phyloP scores from a whole-genome alignment of 2,888 invertebrate genomes.

The Synanthedon myopaeformis region DNA sequence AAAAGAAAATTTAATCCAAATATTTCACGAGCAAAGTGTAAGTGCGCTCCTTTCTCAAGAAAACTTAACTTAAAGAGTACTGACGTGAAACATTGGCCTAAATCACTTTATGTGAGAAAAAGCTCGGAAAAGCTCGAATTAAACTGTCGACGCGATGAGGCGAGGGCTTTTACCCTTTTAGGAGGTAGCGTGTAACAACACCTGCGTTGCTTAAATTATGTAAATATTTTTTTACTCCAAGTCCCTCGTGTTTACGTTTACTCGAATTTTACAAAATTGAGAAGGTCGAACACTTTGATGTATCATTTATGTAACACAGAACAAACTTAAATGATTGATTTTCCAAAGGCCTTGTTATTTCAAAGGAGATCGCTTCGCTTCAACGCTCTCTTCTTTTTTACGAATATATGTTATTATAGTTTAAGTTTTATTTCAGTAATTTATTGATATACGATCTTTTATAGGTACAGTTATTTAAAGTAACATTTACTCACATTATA shows the following conservation, averaged over 20 bases:
- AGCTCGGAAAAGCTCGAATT: constrained; percentile 15
- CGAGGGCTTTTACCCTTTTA: constrained; percentile 37
- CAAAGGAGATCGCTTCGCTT: too few species aligned
- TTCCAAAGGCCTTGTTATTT: too few species aligned
- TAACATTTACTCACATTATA: too few species aligned
- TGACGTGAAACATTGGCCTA: constrained; percentile 5
- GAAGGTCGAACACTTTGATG: constrained; percentile 14
- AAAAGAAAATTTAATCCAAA: neutral
- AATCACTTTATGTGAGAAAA: constrained; percentile 15
- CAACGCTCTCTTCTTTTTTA: too few species aligned
- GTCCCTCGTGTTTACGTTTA: constrained; percentile 25
- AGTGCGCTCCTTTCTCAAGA: neutral
- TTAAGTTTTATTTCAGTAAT: too few species aligned
- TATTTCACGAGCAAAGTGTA: neutral
- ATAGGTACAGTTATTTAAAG: too few species aligned
- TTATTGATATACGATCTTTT: too few species aligned
- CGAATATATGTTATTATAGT: too few species aligned
- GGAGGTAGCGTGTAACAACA: constrained; percentile 18
- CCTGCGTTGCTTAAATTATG: constrained; percentile 46
- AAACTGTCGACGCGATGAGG: constrained; percentile 14
- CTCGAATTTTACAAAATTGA: constrained; percentile 7
- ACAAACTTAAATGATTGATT: neutral
- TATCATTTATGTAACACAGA: constrained; percentile 2
- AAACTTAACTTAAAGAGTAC: neutral
- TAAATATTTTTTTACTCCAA: constrained; percentile 42